A percentile compares a stretch with the other conserved stretches of the same genome.
Evolutionary conservation across 2,888 invertebrate genomes (phyloP).

Genomic region (Homarus gammarus): DNA sequence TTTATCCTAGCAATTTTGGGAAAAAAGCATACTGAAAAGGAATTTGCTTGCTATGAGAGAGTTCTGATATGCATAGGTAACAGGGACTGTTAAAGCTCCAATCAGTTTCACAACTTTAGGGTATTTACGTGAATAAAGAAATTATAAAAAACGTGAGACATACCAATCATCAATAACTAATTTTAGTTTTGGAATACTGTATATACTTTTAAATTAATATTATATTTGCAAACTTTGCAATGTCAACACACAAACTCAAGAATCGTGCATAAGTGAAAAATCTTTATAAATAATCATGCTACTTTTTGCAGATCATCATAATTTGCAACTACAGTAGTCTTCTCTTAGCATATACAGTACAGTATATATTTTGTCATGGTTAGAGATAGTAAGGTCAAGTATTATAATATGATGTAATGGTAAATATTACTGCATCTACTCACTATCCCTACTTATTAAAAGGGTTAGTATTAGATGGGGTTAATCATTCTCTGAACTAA

Average conservation of each 20-base stretch:
- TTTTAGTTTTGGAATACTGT: slow-evolving; percentile 18
- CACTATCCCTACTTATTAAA: slow-evolving; percentile 30
- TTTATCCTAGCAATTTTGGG: slow-evolving; percentile 12
- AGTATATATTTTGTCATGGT: not conserved
- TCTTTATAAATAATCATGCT: not conserved
- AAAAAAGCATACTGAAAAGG: slow-evolving; percentile 24
- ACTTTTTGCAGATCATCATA: not conserved
- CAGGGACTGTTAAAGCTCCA: slow-evolving; percentile 28
- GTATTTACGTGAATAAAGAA: not conserved
- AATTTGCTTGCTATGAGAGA: slow-evolving; percentile 30
- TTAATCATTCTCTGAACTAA: slow-evolving; percentile 15
- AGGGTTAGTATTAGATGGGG: not conserved
- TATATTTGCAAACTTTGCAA: slow-evolving; percentile 27
- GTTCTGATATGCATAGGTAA: slow-evolving; percentile 30
- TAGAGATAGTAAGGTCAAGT: not conserved
- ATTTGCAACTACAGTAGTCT: slow-evolving; percentile 1
- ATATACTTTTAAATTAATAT: slow-evolving; percentile 2
- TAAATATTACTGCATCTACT: slow-evolving; percentile 23
- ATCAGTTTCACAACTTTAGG: slow-evolving; percentile 7
- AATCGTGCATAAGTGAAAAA: slow-evolving; percentile 20
- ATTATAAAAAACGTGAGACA: slow-evolving; percentile 18
- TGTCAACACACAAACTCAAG: not conserved
- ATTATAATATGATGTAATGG: not conserved
- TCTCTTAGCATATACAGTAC: slow-evolving; percentile 1
- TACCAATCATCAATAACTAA: not conserved